Percentiles rank a stretch among this genome's conserved stretches.
Evolutionary conservation across 92 coral and sea anemone species (phyloP).

Genomic region (Bergia puertoricense): DNA sequence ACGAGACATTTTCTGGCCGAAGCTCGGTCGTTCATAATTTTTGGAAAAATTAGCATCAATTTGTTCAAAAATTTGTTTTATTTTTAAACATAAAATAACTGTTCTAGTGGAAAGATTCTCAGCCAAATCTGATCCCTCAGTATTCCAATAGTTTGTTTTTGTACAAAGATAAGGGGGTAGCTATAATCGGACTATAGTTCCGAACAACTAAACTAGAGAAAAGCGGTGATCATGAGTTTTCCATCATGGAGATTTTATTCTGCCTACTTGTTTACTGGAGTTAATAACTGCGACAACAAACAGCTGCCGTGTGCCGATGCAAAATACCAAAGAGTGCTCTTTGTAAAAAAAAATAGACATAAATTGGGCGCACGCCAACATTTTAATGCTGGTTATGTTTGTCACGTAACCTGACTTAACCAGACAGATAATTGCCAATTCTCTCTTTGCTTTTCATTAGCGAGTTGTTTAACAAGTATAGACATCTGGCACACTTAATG

Average conservation of each 20-base stretch:
- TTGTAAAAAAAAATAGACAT: not conserved
- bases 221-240: not conserved
- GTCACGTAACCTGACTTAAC: not conserved
- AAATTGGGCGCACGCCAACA: not conserved
- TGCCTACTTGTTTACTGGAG: not conserved
- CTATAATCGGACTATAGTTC: not conserved
- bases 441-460: not conserved
- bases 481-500: slow-evolving; percentile 23
- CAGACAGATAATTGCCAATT: not conserved
- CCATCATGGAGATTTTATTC: not conserved
- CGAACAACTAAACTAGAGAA: not conserved
- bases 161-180: not conserved
- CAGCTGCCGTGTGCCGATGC: not conserved
- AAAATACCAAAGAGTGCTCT: not conserved
- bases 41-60: too few relatives aligned
- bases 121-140: too few relatives aligned
- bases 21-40: too few relatives aligned
- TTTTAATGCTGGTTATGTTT: not conserved
- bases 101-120: too few relatives aligned
- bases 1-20: too few relatives aligned
- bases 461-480: slow-evolving; percentile 12
- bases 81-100: too few relatives aligned
- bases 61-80: too few relatives aligned
- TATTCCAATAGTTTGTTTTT: too few relatives aligned
- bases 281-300: not conserved